Evolutionary conservation across 2,113 vertebrate genomes (phyloP).

Genomic region (Ptyas mucosa): DNA sequence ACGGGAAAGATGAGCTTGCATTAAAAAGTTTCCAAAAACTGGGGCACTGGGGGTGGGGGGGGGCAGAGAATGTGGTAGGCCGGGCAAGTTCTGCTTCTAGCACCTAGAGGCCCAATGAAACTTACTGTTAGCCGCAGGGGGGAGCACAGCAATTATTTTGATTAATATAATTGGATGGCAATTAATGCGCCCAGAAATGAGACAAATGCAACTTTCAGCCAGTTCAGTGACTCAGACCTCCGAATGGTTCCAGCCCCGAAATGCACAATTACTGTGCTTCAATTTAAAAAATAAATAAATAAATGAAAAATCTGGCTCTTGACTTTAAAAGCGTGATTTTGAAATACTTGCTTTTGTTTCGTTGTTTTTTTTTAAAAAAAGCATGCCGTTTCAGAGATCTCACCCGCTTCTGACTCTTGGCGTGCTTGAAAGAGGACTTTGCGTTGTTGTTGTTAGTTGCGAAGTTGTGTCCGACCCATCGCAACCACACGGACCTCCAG

Average conservation of each 20-base stretch:
- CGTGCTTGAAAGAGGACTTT: not conserved
- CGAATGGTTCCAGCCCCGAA: not conserved
- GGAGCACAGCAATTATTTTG: constrained; percentile 1
- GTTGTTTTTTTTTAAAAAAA: not conserved
- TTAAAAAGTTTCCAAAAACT: not conserved
- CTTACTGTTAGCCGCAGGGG: not conserved
- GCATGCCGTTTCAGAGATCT: not conserved
- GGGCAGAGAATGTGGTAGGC: not conserved
- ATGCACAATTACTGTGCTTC: not conserved
- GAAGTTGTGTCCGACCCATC: no score
- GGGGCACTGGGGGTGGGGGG: no score
- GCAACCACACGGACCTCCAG: no score
- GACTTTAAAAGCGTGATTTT: not conserved
- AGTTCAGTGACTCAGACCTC: not conserved
- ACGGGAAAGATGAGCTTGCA: not conserved
- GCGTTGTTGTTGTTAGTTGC: no score
- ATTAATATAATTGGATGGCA: constrained; percentile 23
- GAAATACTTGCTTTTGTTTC: not conserved
- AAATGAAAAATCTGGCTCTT: not conserved
- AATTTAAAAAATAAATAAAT: not conserved
- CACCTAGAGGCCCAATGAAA: not conserved
- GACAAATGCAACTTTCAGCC: not conserved
- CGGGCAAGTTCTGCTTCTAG: not conserved
- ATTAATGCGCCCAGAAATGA: constrained; percentile 6
- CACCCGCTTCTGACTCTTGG: not conserved